A percentile compares a stretch with the other conserved stretches of the same genome.
Conservation (phyloP, 2,797 vertebrate genomes). For the Bovichtus variegatus region DNA sequence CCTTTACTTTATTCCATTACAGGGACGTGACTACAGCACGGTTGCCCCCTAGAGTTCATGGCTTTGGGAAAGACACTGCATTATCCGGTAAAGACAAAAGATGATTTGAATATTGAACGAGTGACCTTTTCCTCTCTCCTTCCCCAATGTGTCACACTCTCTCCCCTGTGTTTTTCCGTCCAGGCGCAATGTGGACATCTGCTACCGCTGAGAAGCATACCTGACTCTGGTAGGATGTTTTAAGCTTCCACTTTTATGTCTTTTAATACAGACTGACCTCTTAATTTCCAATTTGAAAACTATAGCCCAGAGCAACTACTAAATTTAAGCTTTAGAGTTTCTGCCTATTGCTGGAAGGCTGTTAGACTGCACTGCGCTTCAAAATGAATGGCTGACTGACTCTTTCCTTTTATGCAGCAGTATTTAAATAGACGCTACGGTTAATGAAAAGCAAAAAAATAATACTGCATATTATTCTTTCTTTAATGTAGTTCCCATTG, state of each 20-base stretch:
- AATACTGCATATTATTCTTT: not conserved
- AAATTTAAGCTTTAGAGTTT: not conserved
- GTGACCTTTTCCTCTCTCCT: slow-evolving; percentile 37
- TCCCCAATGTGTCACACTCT: not conserved
- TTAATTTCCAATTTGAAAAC: not conserved
- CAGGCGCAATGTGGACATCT: not conserved
- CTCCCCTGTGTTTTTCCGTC: slow-evolving; percentile 1
- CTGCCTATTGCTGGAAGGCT: not conserved
- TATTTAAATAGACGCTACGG: not conserved
- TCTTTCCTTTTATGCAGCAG: not conserved
- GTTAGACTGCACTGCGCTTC: not conserved
- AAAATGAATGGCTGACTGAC: not conserved
- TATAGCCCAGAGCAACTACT: slow-evolving; percentile 1
- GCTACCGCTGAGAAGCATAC: not conserved
- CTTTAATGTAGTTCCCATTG: not conserved
- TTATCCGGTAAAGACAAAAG: slow-evolving; percentile 20
- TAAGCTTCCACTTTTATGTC: not conserved
- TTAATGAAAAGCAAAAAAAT: not conserved
- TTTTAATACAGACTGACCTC: slow-evolving; percentile 6
- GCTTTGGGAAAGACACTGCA: slow-evolving; percentile 12
- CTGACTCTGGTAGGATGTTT: not conserved
- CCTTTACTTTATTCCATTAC: not conserved
- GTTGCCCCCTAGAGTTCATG: not conserved
- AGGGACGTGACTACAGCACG: not conserved
- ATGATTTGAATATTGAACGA: slow-evolving; percentile 33